These are phyloP conservation scores for Thera obeliscata DNA, from an alignment of 2,888 invertebrate genomes.

Conservation along the genomic window DNA sequence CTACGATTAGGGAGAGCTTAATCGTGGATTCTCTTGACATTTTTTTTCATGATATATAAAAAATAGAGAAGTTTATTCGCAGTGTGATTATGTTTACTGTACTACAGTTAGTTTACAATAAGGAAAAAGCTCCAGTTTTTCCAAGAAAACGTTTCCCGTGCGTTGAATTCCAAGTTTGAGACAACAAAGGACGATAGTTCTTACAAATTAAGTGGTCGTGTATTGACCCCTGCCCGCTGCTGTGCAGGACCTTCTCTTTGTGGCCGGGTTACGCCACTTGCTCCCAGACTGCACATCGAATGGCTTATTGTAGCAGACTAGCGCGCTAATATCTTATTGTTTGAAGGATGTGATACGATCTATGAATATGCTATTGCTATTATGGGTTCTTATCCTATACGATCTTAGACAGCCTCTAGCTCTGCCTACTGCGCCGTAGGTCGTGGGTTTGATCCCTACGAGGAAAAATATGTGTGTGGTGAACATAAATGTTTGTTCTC, in stretches of 20 bases:
- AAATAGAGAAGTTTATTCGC: too few species aligned
- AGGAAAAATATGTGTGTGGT: too few species aligned
- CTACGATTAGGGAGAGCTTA: too few species aligned
- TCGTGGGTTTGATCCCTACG: too few species aligned
- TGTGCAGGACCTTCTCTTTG: conserved; percentile 26
- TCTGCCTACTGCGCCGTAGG: too few species aligned
- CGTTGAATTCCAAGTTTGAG: conserved; percentile 43
- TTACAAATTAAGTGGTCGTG: conserved; percentile 43
- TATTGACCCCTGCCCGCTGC: conserved; percentile 39
- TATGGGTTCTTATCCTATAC: too few species aligned
- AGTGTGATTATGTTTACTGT: not conserved
- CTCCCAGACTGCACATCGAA: conserved; percentile 10
- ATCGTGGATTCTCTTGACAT: too few species aligned
- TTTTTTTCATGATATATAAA: too few species aligned
- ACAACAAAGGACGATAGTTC: conserved; percentile 56
- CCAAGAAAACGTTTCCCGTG: conserved; percentile 18
- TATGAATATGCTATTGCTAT: conserved; percentile 13
- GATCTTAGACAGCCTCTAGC: too few species aligned
- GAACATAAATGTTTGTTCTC: too few species aligned
- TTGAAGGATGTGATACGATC: conserved; percentile 21
- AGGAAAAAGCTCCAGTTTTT: conserved; percentile 18
- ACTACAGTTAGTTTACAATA: not conserved
- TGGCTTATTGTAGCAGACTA: not conserved
- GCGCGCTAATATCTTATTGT: not conserved
- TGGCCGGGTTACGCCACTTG: conserved; percentile 38